Conservation (phyloP, 2,888 invertebrate genomes). For the Meganola albula region DNA sequence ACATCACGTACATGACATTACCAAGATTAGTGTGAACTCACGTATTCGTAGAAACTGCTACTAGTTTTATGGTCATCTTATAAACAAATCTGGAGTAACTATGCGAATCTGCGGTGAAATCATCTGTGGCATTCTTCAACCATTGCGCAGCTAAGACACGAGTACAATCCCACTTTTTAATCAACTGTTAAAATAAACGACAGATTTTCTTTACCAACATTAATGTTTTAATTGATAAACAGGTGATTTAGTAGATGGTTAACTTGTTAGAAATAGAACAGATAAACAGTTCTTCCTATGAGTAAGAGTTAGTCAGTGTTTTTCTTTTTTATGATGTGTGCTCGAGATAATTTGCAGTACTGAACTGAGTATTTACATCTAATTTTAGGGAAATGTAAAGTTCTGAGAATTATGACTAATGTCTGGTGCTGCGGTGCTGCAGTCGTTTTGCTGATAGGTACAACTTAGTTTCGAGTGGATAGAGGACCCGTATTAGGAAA, state of each 20-base stretch:
- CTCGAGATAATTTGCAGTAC: slow-evolving; percentile 8
- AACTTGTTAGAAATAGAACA: slow-evolving; percentile 27
- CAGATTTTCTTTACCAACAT: slow-evolving; percentile 3
- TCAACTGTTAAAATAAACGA: too few species aligned
- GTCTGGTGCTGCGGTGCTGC: too few species aligned
- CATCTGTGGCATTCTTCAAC: slow-evolving; percentile 26
- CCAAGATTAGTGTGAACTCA: slow-evolving; percentile 38
- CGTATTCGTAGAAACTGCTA: slow-evolving; percentile 40
- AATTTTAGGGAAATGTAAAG: too few species aligned
- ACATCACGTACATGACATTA: slow-evolving; percentile 47
- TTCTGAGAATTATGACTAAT: too few species aligned
- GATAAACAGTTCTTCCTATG: slow-evolving; percentile 26
- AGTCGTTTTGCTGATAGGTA: too few species aligned
- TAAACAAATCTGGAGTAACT: not conserved
- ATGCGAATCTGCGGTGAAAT: slow-evolving; percentile 24
- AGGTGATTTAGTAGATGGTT: too few species aligned
- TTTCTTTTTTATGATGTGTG: slow-evolving; percentile 16
- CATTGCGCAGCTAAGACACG: slow-evolving; percentile 22
- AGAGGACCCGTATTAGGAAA: too few species aligned
- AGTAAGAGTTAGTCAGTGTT: slow-evolving; percentile 25
- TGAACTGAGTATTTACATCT: too few species aligned
- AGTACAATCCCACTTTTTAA: too few species aligned
- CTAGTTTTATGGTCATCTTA: not conserved
- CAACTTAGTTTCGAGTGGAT: too few species aligned
- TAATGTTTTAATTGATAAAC: too few species aligned